A percentile compares a stretch with the other conserved stretches of the same genome.
These are phyloP conservation scores for Chesias legatella DNA, from an alignment of 2,888 invertebrate species.

Conservation along the genomic window DNA sequence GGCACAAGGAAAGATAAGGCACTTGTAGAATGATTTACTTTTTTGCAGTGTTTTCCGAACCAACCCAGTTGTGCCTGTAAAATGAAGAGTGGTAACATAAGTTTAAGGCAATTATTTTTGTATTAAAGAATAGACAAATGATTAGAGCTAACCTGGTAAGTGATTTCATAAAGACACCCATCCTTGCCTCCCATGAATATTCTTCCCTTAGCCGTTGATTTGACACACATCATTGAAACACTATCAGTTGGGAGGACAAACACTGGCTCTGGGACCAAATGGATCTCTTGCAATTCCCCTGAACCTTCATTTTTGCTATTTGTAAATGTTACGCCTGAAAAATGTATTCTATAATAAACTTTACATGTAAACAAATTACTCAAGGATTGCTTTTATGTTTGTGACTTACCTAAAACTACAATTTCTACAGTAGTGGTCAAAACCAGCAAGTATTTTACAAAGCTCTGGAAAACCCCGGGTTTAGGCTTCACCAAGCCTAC, in stretches of 20 bases:
- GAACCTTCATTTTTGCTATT: slow-evolving; percentile 69
- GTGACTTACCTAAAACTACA: slow-evolving; percentile 89
- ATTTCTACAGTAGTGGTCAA: slow-evolving; percentile 97
- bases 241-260: slow-evolving; percentile 95
- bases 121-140: not conserved
- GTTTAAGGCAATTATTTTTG: not conserved
- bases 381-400: not conserved
- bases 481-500: slow-evolving; percentile 95
- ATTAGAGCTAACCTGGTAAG: slow-evolving; percentile 86
- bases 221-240: slow-evolving; percentile 89
- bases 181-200: slow-evolving; percentile 97
- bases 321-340: slow-evolving; percentile 78
- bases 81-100: slow-evolving; percentile 1
- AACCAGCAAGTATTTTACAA: slow-evolving; percentile 94
- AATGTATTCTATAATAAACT: slow-evolving; percentile 5
- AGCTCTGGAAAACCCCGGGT: slow-evolving; percentile 91
- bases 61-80: slow-evolving; percentile 90
- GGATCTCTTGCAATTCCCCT: slow-evolving; percentile 86
- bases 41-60: slow-evolving; percentile 97
- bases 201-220: slow-evolving; percentile 90
- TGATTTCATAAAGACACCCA: slow-evolving; percentile 96
- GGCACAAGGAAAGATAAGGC: slow-evolving; percentile 93
- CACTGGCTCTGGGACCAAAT: slow-evolving; percentile 95
- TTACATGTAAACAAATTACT: too few relatives aligned
- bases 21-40: slow-evolving; percentile 95